These are phyloP conservation scores for Hemicentrotus pulcherrimus DNA, from an alignment of 35 echinoderm and acorn worm species.

Conservation along the genomic window DNA sequence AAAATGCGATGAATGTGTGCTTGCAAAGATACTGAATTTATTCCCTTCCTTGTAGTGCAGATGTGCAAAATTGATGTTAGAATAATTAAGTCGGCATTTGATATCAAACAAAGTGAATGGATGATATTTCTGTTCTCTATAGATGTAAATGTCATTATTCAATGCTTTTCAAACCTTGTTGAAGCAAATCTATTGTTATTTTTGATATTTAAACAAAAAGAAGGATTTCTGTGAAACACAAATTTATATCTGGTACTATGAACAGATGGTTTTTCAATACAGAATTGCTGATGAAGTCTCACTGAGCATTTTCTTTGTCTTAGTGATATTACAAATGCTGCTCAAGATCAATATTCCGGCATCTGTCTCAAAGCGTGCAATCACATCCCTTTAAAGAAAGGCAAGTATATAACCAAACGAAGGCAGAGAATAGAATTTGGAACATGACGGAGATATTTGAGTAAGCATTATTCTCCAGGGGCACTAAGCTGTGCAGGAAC, in stretches of 20 bases:
- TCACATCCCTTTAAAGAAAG: background rate
- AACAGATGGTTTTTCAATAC: too few species aligned
- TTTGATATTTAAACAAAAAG: too few species aligned
- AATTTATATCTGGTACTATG: too few species aligned
- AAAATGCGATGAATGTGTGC: background rate
- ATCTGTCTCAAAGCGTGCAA: background rate
- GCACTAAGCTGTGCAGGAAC: background rate
- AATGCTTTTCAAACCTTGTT: too few species aligned
- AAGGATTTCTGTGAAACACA: too few species aligned
- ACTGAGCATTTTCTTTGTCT: background rate
- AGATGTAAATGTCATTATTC: too few species aligned
- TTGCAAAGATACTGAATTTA: background rate
- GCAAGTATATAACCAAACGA: background rate
- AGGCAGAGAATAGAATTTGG: conserved; percentile 3
- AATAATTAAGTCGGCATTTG: background rate
- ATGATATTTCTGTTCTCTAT: background rate
- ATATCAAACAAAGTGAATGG: background rate
- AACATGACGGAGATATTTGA: conserved; percentile 11
- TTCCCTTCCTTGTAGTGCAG: background rate
- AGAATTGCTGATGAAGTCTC: too few species aligned
- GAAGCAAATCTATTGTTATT: too few species aligned
- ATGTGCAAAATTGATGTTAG: background rate
- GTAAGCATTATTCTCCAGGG: background rate
- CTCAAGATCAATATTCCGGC: background rate
- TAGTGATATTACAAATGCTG: background rate